Base-by-base conservation (phyloP, 1,140 invertebrate genomes). In the Drosophila mauritiana region DNA sequence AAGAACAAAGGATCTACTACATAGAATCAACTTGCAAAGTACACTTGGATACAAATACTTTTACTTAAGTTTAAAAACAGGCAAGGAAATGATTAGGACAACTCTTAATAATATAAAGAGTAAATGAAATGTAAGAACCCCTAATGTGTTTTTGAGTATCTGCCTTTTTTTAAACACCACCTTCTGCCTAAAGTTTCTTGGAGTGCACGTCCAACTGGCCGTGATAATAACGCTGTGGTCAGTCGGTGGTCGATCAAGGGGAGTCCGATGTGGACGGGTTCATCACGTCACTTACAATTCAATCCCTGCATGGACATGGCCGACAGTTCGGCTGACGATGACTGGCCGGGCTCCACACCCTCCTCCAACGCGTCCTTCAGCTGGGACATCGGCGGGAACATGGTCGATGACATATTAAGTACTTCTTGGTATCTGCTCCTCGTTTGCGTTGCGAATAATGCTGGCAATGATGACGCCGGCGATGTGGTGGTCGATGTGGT, bases 331-430 rank as follows among this genome's bases (percentile, higher is more conserved):
- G 79, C 78, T 54, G 83, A 54, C 36, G 82, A 55, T 40, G 61
- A 48, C 42, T 64, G 77, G 56, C 64, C 42, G 31, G 17, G 51
- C 54, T 55, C 57, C n/a, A 55, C 37, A 8, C 49, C 56, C 43
- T 25, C n/a, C n/a, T 51, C 73, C 31, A 10, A 8, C 31, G 31
- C 31, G 31, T 31, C 31, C 53, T 74, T 63, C 43, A 73, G 46
- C 49, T 80, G 61, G 36, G 82, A 86, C 84, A 86, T 64, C 64
- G 90, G 80, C 63, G 91, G 91, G 73, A 91, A 91, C 91, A 92
- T 92, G 85, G 91, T 90, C 88, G 88, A 73, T 91, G 91, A 90
- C 90, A 91, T 91, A 92, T 91, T 92, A 92, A 92, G 91, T 92
- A 91, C 91, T 89, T 92, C 89, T 89, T 92, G 91, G 79, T 90